A percentile compares a stretch with the other conserved stretches of the same genome.
Conservation (phyloP, 2,888 invertebrate species). For the Esperia sulphurella region DNA sequence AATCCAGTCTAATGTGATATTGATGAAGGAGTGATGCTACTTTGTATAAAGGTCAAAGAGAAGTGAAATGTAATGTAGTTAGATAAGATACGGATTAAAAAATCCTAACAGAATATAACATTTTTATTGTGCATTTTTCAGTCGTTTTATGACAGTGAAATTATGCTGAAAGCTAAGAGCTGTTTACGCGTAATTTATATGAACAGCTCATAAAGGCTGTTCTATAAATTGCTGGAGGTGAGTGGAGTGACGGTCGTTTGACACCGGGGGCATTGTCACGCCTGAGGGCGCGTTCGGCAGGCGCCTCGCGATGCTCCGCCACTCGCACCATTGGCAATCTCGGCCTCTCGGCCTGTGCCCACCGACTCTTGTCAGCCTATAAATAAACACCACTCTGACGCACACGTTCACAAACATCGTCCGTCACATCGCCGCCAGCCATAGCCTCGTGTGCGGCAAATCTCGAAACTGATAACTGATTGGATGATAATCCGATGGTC, state of each 20-base stretch:
- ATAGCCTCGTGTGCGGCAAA: not conserved
- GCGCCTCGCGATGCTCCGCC: conserved; percentile 36
- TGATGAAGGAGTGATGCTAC: not conserved
- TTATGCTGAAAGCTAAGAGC: not conserved
- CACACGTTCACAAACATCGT: conserved; percentile 16
- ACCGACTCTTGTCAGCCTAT: conserved; percentile 41
- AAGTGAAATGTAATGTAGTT: no score
- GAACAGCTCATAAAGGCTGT: conserved; percentile 3
- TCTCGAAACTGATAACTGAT: no score
- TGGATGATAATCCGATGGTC: no score
- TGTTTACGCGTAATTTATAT: not conserved
- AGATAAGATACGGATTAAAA: no score
- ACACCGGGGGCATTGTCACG: conserved; percentile 39
- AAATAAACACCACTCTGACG: conserved; percentile 42
- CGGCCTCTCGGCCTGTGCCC: conserved; percentile 31
- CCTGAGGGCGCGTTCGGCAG: conserved; percentile 40
- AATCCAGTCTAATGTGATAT: not conserved
- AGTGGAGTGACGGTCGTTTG: conserved; percentile 1
- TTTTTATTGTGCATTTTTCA: no score
- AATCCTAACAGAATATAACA: no score
- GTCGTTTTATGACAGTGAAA: not conserved
- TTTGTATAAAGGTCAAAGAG: not conserved
- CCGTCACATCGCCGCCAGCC: conserved; percentile 4
- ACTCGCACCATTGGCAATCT: conserved; percentile 57
- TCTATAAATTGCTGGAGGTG: conserved; percentile 20